Percentiles rank a stretch among this genome's conserved stretches.
phyloP scores from a whole-genome alignment of 2,113 vertebrate species.

The Cnemophilus loriae region DNA sequence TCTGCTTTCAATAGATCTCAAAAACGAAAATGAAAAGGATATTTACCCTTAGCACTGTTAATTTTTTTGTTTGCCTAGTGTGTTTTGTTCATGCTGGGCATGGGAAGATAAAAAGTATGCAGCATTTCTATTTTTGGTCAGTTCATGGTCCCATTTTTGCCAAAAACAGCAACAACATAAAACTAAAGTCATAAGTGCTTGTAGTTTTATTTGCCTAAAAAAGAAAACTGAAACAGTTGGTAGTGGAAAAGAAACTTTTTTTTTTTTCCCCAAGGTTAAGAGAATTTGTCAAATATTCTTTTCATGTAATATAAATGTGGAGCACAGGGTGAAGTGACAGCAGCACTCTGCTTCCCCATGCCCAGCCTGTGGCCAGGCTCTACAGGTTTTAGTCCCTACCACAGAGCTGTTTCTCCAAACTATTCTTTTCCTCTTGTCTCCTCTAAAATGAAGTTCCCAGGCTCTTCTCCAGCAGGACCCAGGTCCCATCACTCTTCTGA shows the following conservation, averaged over 20 bases:
- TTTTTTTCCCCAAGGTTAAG: not conserved
- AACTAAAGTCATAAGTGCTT: not conserved
- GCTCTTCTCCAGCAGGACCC: not conserved
- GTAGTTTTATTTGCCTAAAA: not conserved
- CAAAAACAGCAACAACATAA: not conserved
- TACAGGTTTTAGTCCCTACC: not conserved
- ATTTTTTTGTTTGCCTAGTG: not conserved
- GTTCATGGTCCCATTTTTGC: not conserved
- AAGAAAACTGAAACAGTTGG: not conserved
- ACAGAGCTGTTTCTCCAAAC: not conserved
- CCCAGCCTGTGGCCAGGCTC: not conserved
- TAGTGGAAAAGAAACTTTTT: not conserved
- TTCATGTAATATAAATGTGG: not conserved
- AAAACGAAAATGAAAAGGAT: not conserved
- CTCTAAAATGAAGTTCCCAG: not conserved
- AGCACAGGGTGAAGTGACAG: not conserved
- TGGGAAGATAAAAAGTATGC: slow-evolving; percentile 6
- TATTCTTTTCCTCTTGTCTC: not conserved
- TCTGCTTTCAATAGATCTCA: not conserved
- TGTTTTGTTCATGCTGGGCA: not conserved
- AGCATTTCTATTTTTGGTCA: slow-evolving; percentile 18
- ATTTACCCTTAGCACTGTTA: not conserved
- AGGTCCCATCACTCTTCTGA: not conserved
- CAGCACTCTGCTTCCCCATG: not conserved
- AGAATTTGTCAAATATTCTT: not conserved